Conservation (phyloP, 2,888 invertebrate species). For the Tridacna crocea region DNA sequence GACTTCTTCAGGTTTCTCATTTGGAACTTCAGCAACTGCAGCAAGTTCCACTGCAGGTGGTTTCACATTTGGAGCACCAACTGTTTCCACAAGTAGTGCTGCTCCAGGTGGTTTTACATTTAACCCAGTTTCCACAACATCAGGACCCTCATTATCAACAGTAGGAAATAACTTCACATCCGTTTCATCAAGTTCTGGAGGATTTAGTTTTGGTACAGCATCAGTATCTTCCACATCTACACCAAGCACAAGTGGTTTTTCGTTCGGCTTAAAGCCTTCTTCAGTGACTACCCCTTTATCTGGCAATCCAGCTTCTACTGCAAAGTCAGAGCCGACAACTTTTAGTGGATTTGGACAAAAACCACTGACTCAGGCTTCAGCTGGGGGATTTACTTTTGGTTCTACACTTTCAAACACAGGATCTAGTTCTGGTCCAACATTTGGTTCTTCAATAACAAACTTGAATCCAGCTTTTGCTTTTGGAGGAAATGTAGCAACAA, state of each 20-base stretch:
- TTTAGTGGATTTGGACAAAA: slow-evolving; percentile 16
- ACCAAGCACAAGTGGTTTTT: slow-evolving; percentile 29
- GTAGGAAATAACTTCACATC: slow-evolving; percentile 20
- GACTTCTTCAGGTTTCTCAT: slow-evolving; percentile 25
- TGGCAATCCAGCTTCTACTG: slow-evolving; percentile 1
- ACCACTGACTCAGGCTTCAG: slow-evolving; percentile 10
- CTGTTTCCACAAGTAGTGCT: background rate
- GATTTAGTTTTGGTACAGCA: slow-evolving; percentile 37
- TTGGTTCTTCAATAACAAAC: slow-evolving; percentile 30
- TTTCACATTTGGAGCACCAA: background rate
- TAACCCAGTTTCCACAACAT: slow-evolving; percentile 11
- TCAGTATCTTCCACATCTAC: slow-evolving; percentile 21
- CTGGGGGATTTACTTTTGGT: slow-evolving; percentile 33
- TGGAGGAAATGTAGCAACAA: slow-evolving; percentile 14
- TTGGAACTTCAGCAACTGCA: slow-evolving; percentile 19
- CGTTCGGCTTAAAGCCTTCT: slow-evolving; percentile 27
- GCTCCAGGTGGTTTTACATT: slow-evolving; percentile 26
- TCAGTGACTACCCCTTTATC: slow-evolving; percentile 20
- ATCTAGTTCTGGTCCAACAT: slow-evolving; percentile 15
- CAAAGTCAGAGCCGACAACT: slow-evolving; percentile 17
- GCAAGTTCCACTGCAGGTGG: slow-evolving; percentile 19
- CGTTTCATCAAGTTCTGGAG: slow-evolving; percentile 23
- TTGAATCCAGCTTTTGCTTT: slow-evolving; percentile 10
- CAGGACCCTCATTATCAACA: slow-evolving; percentile 16
- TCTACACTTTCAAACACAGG: slow-evolving; percentile 1